Conservation (phyloP, 2,797 vertebrate genomes). For the Sebastes kiyomatsui region DNA sequence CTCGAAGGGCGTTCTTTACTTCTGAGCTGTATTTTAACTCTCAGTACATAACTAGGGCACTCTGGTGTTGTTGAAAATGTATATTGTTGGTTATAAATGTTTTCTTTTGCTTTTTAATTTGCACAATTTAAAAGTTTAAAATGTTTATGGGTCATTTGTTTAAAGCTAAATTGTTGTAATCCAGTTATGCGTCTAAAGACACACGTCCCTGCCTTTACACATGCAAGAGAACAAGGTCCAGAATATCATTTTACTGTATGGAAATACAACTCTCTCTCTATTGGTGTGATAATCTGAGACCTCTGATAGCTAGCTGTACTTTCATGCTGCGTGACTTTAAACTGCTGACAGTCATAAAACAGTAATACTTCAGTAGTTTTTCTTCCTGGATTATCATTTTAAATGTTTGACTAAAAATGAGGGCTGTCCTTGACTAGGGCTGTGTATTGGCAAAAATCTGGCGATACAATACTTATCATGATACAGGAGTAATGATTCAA, state of each 20-base stretch:
- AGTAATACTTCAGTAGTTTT: neutral
- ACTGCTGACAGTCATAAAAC: slow-evolving; percentile 1
- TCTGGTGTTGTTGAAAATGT: neutral
- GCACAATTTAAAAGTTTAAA: neutral
- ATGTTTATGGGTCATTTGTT: neutral
- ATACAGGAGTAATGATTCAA: too few species aligned
- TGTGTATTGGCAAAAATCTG: too few species aligned
- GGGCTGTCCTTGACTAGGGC: too few species aligned
- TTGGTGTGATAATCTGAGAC: neutral
- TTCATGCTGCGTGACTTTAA: neutral
- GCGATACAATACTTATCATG: too few species aligned
- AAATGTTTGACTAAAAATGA: neutral
- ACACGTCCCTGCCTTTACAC: neutral
- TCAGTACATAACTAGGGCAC: neutral
- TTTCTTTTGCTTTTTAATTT: neutral
- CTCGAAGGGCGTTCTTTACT: neutral
- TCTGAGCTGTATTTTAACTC: neutral
- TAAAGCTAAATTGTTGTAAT: neutral
- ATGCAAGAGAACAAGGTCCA: neutral
- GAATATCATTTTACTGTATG: slow-evolving; percentile 21
- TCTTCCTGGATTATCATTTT: neutral
- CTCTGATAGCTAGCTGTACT: neutral
- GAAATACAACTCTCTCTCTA: neutral
- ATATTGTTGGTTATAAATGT: neutral
- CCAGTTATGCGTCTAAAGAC: neutral